These are phyloP conservation scores for Tychaedon coryphoeus DNA, from an alignment of 2,113 vertebrate species.

Conservation along the genomic window DNA sequence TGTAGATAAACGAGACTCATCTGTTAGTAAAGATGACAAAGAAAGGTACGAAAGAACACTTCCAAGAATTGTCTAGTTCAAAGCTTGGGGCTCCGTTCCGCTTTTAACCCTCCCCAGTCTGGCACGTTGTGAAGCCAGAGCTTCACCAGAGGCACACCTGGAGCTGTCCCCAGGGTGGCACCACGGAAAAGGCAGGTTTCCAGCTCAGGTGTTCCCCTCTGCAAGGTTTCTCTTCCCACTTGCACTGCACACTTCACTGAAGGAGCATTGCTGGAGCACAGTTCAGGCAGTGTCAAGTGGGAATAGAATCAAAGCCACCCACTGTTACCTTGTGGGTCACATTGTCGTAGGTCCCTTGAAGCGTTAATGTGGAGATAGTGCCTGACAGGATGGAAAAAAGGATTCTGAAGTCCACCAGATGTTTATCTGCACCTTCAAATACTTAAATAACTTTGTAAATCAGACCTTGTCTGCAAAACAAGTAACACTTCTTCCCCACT, in stretches of 20 bases:
- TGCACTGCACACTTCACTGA: background rate
- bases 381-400: background rate
- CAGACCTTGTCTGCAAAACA: background rate
- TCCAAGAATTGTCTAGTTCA: conserved; percentile 68
- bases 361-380: background rate
- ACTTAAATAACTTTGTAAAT: background rate
- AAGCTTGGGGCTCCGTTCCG: conserved; percentile 61
- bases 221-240: conserved; percentile 10
- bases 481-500: background rate
- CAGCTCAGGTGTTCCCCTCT: background rate
- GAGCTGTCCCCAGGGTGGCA: background rate
- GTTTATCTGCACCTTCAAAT: background rate
- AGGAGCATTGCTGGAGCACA: background rate
- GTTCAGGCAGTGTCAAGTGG: background rate
- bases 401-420: background rate
- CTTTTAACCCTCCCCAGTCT: conserved; percentile 68
- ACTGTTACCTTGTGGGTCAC: background rate
- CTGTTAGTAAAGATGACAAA: conserved; percentile 93
- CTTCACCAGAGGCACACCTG: background rate
- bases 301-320: background rate
- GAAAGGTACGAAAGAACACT: conserved; percentile 87
- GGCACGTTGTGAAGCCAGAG: conserved; percentile 32
- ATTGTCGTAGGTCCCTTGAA: background rate
- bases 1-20: conserved; percentile 90
- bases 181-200: background rate